phyloP scores from a whole-genome alignment of 2,113 vertebrate species.

The Zingel zingel region DNA sequence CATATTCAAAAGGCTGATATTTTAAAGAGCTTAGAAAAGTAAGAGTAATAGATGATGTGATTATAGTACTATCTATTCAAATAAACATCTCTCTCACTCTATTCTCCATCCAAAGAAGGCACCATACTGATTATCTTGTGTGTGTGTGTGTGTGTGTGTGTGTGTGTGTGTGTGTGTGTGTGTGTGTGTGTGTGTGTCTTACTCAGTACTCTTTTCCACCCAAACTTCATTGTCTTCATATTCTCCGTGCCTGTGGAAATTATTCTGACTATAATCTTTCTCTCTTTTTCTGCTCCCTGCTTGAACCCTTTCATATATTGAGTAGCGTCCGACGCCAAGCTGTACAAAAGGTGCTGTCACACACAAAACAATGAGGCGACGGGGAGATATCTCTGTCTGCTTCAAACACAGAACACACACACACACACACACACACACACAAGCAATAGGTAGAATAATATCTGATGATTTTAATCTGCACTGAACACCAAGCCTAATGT shows the following conservation, averaged over 20 bases:
- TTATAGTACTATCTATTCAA: constrained; percentile 20
- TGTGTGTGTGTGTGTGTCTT: constrained; percentile 29
- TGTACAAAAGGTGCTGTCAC: constrained; percentile 71
- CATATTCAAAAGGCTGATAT: background rate
- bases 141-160: constrained; percentile 5
- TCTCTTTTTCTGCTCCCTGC: constrained; percentile 44
- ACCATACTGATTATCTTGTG: constrained; percentile 34
- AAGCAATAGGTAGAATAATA: background rate
- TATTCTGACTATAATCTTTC: constrained; percentile 72
- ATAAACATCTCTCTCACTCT: constrained; percentile 33
- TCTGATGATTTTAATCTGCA: constrained; percentile 51
- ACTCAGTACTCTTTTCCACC: constrained; percentile 21
- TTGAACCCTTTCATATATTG: constrained; percentile 54
- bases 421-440: constrained; percentile 12
- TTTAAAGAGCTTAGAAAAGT: constrained; percentile 2
- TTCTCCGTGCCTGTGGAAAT: constrained; percentile 66
- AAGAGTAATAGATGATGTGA: background rate
- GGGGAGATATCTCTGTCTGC: constrained; percentile 76
- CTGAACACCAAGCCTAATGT: constrained; percentile 53
- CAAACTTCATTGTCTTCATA: constrained; percentile 47
- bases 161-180: constrained; percentile 24
- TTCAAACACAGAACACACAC: constrained; percentile 4
- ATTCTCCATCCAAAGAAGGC: constrained; percentile 11
- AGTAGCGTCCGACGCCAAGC: constrained; percentile 71
- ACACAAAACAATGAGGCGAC: constrained; percentile 47